Evolutionary conservation across 2,797 vertebrate species (phyloP).

Genomic region (Phoeniculus purpureus): DNA sequence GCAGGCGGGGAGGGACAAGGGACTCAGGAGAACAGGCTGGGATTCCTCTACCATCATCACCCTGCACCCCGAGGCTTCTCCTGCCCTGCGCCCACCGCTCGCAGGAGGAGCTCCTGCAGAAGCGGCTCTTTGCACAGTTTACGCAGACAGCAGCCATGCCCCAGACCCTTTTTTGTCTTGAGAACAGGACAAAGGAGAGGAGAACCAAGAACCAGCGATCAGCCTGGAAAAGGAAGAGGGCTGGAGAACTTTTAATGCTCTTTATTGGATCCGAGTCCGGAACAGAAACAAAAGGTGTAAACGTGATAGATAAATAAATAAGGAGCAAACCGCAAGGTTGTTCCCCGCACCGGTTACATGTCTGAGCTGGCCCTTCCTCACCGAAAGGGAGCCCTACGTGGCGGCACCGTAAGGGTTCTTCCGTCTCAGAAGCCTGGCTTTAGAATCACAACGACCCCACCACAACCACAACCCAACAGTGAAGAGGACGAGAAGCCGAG

Average conservation of each 20-base stretch:
- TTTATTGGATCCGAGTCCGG: slow-evolving; percentile 76
- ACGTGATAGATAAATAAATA: slow-evolving; percentile 84
- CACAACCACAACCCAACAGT: slow-evolving; percentile 26
- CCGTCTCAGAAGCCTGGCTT: slow-evolving; percentile 45
- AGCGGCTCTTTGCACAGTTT: slow-evolving; percentile 77
- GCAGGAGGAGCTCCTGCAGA: slow-evolving; percentile 75
- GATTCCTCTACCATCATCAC: slow-evolving; percentile 48
- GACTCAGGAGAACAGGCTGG: slow-evolving; percentile 65
- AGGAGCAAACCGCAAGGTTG: slow-evolving; percentile 77
- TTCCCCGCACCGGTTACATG: slow-evolving; percentile 71
- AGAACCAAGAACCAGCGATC: slow-evolving; percentile 54
- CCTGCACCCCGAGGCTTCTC: slow-evolving; percentile 62
- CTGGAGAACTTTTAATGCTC: slow-evolving; percentile 76
- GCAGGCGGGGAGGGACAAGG: slow-evolving; percentile 53
- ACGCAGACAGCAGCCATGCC: slow-evolving; percentile 73
- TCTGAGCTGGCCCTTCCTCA: slow-evolving; percentile 61
- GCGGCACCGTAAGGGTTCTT: neutral
- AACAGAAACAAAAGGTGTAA: slow-evolving; percentile 80
- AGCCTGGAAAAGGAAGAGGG: slow-evolving; percentile 54
- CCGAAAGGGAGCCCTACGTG: no score
- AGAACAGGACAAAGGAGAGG: neutral
- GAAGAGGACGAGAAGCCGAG: neutral
- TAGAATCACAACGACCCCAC: neutral
- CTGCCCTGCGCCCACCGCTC: slow-evolving; percentile 69
- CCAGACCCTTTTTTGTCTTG: slow-evolving; percentile 22